Conservation (phyloP, 2,113 vertebrate genomes). For the Hemibagrus wyckioides region DNA sequence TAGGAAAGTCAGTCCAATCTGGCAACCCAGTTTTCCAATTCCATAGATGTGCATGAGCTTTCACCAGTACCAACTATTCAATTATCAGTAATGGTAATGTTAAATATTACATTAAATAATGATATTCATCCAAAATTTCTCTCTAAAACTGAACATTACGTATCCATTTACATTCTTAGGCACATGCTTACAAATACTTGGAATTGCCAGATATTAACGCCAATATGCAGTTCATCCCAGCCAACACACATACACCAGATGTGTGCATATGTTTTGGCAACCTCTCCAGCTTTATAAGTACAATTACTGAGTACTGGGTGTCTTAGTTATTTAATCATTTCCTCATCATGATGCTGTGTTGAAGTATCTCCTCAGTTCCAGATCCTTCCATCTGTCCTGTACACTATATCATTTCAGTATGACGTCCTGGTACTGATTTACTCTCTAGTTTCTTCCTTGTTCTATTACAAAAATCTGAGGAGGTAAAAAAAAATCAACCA, state of each 20-base stretch:
- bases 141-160: neutral
- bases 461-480: neutral
- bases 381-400: slow-evolving; percentile 1
- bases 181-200: neutral
- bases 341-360: slow-evolving; percentile 13
- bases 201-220: neutral
- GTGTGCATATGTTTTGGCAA: slow-evolving; percentile 36
- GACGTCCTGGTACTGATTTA: neutral
- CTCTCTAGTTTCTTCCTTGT: neutral
- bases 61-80: neutral
- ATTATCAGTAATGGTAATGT: neutral
- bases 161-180: neutral
- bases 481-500: neutral
- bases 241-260: slow-evolving; percentile 27
- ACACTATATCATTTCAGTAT: slow-evolving; percentile 1
- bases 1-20: neutral
- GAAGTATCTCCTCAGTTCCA: slow-evolving; percentile 7
- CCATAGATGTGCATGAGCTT: neutral
- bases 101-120: neutral
- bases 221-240: neutral
- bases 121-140: neutral
- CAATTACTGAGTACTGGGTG: neutral
- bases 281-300: slow-evolving; percentile 7
- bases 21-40: neutral
- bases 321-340: slow-evolving; percentile 3